Evolutionary conservation across 2,113 vertebrate genomes (phyloP).

Genomic region (Psilopogon haemacephalus): DNA sequence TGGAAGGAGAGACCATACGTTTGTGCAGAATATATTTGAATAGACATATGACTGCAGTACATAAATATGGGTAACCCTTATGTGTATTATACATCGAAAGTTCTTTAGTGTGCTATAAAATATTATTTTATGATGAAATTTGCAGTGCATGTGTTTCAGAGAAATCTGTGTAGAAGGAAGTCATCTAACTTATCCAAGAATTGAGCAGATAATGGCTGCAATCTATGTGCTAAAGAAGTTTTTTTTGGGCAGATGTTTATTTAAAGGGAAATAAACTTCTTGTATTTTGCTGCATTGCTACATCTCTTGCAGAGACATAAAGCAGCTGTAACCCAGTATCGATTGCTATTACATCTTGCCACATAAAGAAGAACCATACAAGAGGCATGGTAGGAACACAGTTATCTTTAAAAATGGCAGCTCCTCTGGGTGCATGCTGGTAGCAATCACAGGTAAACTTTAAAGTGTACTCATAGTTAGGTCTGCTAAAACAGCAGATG

Average conservation of each 20-base stretch:
- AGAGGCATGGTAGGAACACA: background rate
- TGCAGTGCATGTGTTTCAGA: background rate
- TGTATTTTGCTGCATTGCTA: background rate
- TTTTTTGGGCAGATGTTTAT: background rate
- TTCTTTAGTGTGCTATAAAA: background rate
- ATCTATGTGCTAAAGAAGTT: background rate
- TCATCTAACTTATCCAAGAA: background rate
- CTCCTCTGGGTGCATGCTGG: background rate
- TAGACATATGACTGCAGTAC: background rate
- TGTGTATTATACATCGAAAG: background rate
- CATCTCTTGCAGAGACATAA: background rate
- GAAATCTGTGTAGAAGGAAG: background rate
- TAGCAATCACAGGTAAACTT: background rate
- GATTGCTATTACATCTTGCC: background rate
- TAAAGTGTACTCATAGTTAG: background rate
- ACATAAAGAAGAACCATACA: background rate
- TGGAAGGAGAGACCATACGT: background rate
- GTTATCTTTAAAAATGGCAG: background rate
- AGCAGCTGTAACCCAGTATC: background rate
- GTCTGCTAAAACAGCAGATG: background rate
- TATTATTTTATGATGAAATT: background rate
- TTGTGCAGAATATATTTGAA: background rate
- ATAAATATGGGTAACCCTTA: constrained; percentile 7
- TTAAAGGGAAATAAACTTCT: background rate
- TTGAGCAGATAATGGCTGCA: background rate